A percentile compares a stretch with the other conserved stretches of the same genome.
These are phyloP conservation scores for Hylomyscus alleni DNA, from an alignment of 2,797 vertebrate species.

Conservation along the genomic window DNA sequence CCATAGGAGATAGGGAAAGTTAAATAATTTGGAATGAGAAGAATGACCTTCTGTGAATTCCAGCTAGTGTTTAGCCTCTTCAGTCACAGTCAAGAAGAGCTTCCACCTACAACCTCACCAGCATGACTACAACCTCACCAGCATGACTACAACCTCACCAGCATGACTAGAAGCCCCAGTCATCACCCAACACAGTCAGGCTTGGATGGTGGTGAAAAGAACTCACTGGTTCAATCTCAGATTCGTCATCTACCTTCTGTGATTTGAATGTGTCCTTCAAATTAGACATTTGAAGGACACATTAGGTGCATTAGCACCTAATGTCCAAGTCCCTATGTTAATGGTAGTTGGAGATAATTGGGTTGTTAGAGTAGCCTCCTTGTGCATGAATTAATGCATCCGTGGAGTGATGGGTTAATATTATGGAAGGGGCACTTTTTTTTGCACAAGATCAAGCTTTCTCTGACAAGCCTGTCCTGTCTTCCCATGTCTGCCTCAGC, in stretches of 20 bases:
- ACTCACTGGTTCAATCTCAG: not conserved
- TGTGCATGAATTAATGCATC: not conserved
- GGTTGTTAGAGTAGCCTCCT: not conserved
- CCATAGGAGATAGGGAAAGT: not conserved
- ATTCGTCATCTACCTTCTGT: not conserved
- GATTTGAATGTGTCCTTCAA: not conserved
- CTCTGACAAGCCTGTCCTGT: not conserved
- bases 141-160: not conserved
- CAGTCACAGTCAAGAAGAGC: not conserved
- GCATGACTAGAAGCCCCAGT: not conserved
- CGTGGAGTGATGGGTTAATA: not conserved
- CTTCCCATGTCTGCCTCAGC: not conserved
- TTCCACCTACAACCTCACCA: not conserved
- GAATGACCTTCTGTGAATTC: not conserved
- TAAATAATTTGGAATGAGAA: not conserved
- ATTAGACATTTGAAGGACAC: too few relatives aligned
- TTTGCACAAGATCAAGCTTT: not conserved
- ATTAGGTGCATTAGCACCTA: not conserved
- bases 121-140: not conserved
- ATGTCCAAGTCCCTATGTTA: not conserved
- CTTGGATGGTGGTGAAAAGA: not conserved
- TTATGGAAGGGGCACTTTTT: not conserved
- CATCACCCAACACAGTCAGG: too few relatives aligned
- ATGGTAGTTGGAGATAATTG: not conserved
- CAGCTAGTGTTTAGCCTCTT: not conserved